Evolutionary conservation across 2,888 invertebrate genomes (phyloP), one percentile per base, ranked within the genome.

Genomic region (Apotomis turbidana): DNA sequence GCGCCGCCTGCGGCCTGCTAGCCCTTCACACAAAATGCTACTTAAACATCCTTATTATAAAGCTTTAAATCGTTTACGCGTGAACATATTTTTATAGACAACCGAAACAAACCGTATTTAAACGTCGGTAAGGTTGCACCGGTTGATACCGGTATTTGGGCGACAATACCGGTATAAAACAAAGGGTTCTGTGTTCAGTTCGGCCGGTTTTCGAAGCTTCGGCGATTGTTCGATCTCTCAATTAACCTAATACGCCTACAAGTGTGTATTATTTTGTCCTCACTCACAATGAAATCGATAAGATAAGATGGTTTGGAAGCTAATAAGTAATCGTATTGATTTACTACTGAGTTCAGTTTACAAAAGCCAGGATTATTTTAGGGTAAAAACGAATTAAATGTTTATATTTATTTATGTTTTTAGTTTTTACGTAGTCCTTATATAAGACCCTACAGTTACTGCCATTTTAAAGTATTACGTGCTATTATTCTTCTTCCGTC

Each of bases 201-300:
- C 67, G 57, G 51, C 41, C 61, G 52, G 36, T 27, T 57, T 60
- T 61, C 61, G 44, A 62, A 46, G 57, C 68, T 67, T 60, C 52
- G 44, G 57, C 67, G 61, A 71, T 71, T 68, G 68, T 67, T 67
- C 71, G 57, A 71, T 71, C 61, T 71, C 66, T 67, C 67, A 71
- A 63, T 68, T 62, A 68, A 68, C 71, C 58, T 68, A 57, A 68
- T 62, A 71, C 71, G 38, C 61, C 67, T 58, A 59, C 70, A 64
- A 68, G 61, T 57, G 51, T 41, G 54, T 9, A 71, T 68, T 68
- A 67, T 59, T 71, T 64, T 38, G 60, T n/a, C 66, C 46, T 36
- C 13, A 51, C 59, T 36, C 5, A 59, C 27, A 52, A 46, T 3
- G 6, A 41, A 58, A 63, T 44, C 52, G 52, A 38, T 13, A 52